Evolutionary conservation across 2,797 vertebrate species (phyloP).

Genomic region (Centropyge bicolor): DNA sequence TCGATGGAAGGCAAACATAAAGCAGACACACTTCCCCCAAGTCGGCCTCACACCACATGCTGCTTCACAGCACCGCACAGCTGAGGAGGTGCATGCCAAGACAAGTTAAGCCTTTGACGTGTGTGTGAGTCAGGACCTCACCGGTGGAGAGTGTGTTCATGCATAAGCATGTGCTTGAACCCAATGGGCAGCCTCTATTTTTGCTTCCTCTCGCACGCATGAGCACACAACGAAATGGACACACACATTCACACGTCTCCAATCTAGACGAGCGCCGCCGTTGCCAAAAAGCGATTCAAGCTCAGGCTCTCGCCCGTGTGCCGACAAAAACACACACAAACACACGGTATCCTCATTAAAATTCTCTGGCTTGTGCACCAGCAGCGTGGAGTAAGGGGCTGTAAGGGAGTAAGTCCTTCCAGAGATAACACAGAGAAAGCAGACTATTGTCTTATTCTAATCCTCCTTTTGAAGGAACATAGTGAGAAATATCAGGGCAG

Average conservation of each 20-base stretch:
- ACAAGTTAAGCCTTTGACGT: slow-evolving; percentile 76
- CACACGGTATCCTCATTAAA: slow-evolving; percentile 65
- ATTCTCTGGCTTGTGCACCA: slow-evolving; percentile 57
- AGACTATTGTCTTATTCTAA: slow-evolving; percentile 73
- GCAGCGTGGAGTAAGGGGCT: slow-evolving; percentile 52
- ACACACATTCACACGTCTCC: slow-evolving; percentile 43
- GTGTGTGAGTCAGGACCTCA: slow-evolving; percentile 74
- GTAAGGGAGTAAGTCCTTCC: slow-evolving; percentile 49
- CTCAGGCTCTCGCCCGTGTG: slow-evolving; percentile 37
- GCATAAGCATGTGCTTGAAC: slow-evolving; percentile 72
- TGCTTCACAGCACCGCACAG: slow-evolving; percentile 56
- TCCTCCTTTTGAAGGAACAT: slow-evolving; percentile 65
- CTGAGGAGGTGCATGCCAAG: slow-evolving; percentile 68
- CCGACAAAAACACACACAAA: slow-evolving; percentile 42
- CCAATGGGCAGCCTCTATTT: slow-evolving; percentile 61
- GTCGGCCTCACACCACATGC: slow-evolving; percentile 46
- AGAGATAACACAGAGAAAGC: slow-evolving; percentile 66
- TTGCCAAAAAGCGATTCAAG: slow-evolving; percentile 46
- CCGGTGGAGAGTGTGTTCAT: slow-evolving; percentile 74
- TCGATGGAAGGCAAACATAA: slow-evolving; percentile 73
- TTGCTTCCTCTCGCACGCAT: slow-evolving; percentile 44
- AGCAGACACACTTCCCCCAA: slow-evolving; percentile 56
- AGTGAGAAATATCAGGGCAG: slow-evolving; percentile 55
- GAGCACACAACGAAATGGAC: slow-evolving; percentile 52
- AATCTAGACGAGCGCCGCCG: slow-evolving; percentile 33